These are phyloP conservation scores for Misgurnus anguillicaudatus DNA, from an alignment of 2,113 vertebrate genomes.

Conservation along the genomic window DNA sequence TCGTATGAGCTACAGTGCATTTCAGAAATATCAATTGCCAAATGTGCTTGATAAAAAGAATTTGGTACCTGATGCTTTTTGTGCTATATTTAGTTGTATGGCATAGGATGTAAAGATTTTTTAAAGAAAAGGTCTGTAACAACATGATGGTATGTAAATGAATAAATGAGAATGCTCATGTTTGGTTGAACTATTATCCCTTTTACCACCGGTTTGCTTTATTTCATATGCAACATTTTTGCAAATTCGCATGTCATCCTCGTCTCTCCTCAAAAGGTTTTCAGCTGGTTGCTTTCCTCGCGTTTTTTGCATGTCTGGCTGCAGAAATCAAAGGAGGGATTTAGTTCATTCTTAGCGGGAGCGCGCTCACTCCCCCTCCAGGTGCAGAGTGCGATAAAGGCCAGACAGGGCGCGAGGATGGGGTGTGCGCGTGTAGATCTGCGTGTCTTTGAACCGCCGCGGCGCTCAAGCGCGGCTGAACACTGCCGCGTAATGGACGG, in stretches of 20 bases:
- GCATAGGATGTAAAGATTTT: too few relatives aligned
- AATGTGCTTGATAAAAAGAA: too few relatives aligned
- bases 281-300: neutral
- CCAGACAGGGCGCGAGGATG: conserved; percentile 59
- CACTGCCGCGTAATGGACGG: conserved; percentile 74
- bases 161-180: too few relatives aligned
- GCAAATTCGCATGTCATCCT: neutral
- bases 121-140: too few relatives aligned
- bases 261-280: neutral
- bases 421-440: conserved; percentile 58
- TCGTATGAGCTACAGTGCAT: too few relatives aligned
- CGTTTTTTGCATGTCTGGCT: conserved; percentile 16
- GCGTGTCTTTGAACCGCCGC: conserved; percentile 63
- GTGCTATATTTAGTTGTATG: too few relatives aligned
- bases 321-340: conserved; percentile 48
- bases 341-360: conserved; percentile 48
- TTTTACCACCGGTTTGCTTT: too few relatives aligned
- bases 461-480: conserved; percentile 65
- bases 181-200: too few relatives aligned
- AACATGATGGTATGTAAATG: too few relatives aligned
- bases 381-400: conserved; percentile 77
- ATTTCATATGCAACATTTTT: neutral
- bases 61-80: too few relatives aligned
- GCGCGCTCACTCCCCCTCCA: conserved; percentile 61
- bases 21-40: too few relatives aligned